Base-by-base conservation (phyloP, 1,140 invertebrate species). In the Drosophila elegans region DNA sequence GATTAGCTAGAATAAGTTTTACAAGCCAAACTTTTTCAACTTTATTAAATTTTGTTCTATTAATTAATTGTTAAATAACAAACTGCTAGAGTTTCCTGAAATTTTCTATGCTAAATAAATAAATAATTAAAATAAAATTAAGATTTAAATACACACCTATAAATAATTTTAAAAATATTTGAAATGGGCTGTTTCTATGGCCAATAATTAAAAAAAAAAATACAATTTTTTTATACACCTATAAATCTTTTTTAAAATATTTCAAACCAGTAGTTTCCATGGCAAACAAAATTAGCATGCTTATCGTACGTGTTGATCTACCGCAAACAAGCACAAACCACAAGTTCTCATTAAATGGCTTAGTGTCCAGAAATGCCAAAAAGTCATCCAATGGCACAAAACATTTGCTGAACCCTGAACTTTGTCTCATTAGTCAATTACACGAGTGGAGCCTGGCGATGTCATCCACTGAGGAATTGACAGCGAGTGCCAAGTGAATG, bases 381-480 rank as follows among this genome's bases (percentile, higher is more conserved):
- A 60, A 52, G 71, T 62, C 48, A 54, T 53, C 45, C 16, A 46
- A 56, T 32, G 29, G 25, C 13, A 12, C 44, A 34, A 49, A 39
- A 41, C 64, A 71, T 51, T 57, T 45, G 36, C 29, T 73, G 69
- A 29, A 59, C 69, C 48, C 27, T 73, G 67, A 73, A 73, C 67
- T 52, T 48, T 74, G 71, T 6, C 57, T 63, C 71, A 74, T 74
- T 74, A 74, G 71, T 74, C 71, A 74, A 62, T 74, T 74, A 49
- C 34, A 36, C 25, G 54, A 34, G 32, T 36, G 27, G 29, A 36
- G 25, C 34, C 13, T 45, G 46, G 16, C 41, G 12, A 10, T 69
- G 45, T 44, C 48, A 49, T 27, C 9, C n/a, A 41, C 49, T 39
- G 67, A 29, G 66, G 16, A 10, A 53, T 16, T 46, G 55, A 52